These are phyloP conservation scores for Premnoplex brunnescens DNA, from an alignment of 2,797 vertebrate genomes.

Conservation along the genomic window DNA sequence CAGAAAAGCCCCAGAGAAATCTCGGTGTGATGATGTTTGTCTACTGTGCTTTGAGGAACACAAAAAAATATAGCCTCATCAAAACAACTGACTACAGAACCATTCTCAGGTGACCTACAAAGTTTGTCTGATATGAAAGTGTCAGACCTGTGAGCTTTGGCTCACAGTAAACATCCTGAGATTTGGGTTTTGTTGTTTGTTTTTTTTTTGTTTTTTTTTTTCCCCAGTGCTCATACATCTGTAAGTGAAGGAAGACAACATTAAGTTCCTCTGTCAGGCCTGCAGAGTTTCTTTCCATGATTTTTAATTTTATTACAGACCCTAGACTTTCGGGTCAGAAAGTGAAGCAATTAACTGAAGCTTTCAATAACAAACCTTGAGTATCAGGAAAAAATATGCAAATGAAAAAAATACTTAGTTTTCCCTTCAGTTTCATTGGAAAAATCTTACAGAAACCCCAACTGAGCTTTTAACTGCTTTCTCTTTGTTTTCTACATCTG, in stretches of 20 bases:
- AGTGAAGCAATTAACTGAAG: not conserved
- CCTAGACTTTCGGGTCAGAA: not conserved
- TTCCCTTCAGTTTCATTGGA: not conserved
- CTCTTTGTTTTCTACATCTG: not conserved
- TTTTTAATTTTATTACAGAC: not conserved
- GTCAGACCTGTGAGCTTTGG: not conserved
- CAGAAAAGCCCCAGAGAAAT: not conserved
- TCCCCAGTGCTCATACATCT: accelerated
- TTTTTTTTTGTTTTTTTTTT: accelerated
- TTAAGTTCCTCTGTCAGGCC: not conserved
- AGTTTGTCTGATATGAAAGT: not conserved
- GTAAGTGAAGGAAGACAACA: not conserved
- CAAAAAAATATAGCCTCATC: not conserved
- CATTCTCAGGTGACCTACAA: not conserved
- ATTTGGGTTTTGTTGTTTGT: accelerated
- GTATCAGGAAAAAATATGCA: not conserved
- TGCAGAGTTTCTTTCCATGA: not conserved
- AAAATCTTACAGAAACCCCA: not conserved
- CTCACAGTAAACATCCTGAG: not conserved
- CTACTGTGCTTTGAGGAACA: not conserved
- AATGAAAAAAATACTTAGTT: not conserved
- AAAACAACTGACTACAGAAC: not conserved
- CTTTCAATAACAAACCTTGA: not conserved
- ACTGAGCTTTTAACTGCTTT: not conserved
- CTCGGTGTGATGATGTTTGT: not conserved